phyloP scores from a whole-genome alignment of 2,113 vertebrate genomes.

The Ariopsis seemanni region DNA sequence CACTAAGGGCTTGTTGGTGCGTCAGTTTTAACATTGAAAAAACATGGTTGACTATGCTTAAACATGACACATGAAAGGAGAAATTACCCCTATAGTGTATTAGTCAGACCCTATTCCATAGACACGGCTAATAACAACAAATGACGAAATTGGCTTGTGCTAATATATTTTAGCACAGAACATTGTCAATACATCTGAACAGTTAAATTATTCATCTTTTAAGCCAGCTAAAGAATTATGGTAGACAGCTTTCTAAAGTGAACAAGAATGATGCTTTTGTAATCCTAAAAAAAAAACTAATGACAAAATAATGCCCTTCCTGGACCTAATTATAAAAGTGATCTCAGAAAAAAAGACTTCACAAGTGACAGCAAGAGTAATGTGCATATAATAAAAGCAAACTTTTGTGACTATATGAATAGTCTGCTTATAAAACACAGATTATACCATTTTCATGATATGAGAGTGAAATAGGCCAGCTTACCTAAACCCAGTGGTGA shows the following conservation, averaged over 20 bases:
- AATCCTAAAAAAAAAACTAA: constrained; percentile 1
- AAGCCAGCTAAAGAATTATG: constrained; percentile 15
- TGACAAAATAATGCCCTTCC: constrained; percentile 5
- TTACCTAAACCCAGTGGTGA: not conserved
- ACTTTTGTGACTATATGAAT: constrained; percentile 30
- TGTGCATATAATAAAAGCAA: constrained; percentile 6
- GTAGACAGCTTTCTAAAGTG: constrained; percentile 17
- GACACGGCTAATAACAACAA: constrained; percentile 42
- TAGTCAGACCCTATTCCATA: constrained; percentile 26
- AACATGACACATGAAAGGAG: constrained; percentile 10
- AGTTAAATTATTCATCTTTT: constrained; percentile 10
- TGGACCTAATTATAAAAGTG: constrained; percentile 29
- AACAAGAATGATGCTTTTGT: constrained; percentile 17
- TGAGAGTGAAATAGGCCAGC: constrained; percentile 17
- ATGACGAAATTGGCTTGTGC: constrained; percentile 41
- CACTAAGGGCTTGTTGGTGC: not conserved
- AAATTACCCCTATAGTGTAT: constrained; percentile 18
- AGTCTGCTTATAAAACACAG: constrained; percentile 27
- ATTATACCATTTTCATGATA: constrained; percentile 8
- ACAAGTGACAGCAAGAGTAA: constrained; percentile 2
- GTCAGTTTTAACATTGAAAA: constrained; percentile 6
- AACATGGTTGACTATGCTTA: constrained; percentile 22
- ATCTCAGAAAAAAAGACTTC: not conserved
- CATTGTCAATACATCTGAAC: constrained; percentile 6
- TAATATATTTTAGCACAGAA: constrained; percentile 14